phyloP scores from a whole-genome alignment of 2,113 vertebrate species.

The Ursus arctos region DNA sequence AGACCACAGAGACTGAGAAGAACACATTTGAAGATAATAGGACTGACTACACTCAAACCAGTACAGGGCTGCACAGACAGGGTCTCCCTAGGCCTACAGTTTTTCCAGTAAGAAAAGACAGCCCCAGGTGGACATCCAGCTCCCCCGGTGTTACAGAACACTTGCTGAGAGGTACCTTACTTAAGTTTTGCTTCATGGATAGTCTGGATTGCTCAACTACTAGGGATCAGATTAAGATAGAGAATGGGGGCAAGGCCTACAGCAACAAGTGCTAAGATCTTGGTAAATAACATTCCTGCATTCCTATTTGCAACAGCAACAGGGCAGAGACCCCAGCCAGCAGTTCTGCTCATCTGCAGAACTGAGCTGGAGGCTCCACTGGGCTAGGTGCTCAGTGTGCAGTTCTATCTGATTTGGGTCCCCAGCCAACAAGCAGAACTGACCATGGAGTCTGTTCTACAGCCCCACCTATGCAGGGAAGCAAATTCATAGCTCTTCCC shows the following conservation, averaged over 20 bases:
- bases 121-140: neutral
- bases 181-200: neutral
- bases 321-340: neutral
- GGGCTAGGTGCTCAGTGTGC: neutral
- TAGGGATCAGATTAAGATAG: neutral
- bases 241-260: neutral
- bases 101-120: neutral
- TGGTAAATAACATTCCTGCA: neutral
- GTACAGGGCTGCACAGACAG: neutral
- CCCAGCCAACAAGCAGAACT: neutral
- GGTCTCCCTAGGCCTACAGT: neutral
- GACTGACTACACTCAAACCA: neutral
- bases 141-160: neutral
- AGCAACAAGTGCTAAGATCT: neutral
- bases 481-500: neutral
- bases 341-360: neutral
- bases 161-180: neutral
- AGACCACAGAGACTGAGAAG: neutral
- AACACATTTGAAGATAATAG: neutral
- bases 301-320: neutral
- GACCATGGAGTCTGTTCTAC: neutral
- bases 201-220: neutral
- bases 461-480: neutral
- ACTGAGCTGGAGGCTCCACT: neutral
- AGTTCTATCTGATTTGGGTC: neutral